Conservation (phyloP, 1,140 invertebrate genomes). For the Solenopsis fugax region DNA sequence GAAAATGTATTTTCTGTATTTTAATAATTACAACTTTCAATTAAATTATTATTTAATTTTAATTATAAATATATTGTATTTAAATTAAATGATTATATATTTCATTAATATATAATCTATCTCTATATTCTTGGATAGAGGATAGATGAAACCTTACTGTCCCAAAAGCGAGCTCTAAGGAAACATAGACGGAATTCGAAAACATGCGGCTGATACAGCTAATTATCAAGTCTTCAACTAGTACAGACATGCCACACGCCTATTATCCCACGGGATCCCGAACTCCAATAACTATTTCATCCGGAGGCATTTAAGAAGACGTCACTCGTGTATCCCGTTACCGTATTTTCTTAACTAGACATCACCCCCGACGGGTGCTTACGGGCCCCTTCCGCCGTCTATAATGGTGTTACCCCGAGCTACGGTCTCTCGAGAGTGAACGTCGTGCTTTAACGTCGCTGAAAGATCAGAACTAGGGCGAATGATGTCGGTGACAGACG, state of each 20-base stretch:
- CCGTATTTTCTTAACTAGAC: slow-evolving; percentile 49
- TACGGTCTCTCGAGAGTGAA: slow-evolving; percentile 46
- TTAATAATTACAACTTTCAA: neutral
- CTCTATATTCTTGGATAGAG: neutral
- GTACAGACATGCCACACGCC: neutral
- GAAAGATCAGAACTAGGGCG: slow-evolving; percentile 73
- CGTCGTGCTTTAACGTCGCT: slow-evolving; percentile 71
- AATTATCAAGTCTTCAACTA: slow-evolving; percentile 41
- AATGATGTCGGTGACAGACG: slow-evolving; percentile 74
- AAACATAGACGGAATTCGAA: slow-evolving; percentile 19
- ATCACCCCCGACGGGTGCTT: slow-evolving; percentile 26
- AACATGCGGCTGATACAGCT: neutral
- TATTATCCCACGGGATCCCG: neutral
- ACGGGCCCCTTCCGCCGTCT: slow-evolving; percentile 12
- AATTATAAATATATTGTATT: too few species aligned
- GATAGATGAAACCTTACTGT: neutral
- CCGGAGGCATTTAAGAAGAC: slow-evolving; percentile 61
- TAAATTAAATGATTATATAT: too few species aligned
- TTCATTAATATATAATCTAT: too few species aligned
- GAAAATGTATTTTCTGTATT: neutral
- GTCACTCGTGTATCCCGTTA: slow-evolving; percentile 50
- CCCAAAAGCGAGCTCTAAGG: neutral
- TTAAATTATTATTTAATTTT: too few species aligned
- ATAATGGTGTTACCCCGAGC: slow-evolving; percentile 65
- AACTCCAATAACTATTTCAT: slow-evolving; percentile 29